These are phyloP conservation scores for Mustela lutreola DNA, from an alignment of 2,113 vertebrate species.

Conservation along the genomic window DNA sequence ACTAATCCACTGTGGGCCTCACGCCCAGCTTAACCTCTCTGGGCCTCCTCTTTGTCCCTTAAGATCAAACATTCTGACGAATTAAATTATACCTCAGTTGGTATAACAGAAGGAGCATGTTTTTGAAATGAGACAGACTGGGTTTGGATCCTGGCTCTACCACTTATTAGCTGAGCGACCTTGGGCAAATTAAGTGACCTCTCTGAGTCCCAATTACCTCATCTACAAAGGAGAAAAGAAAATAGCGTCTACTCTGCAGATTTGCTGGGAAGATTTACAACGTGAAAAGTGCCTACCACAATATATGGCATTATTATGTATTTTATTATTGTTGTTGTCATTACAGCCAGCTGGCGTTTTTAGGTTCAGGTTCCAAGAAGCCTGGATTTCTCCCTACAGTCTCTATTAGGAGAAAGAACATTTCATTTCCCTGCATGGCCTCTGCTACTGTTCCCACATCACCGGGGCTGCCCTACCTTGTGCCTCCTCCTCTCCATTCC, in stretches of 20 bases:
- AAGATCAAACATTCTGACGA: background rate
- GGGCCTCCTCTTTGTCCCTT: background rate
- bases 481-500: background rate
- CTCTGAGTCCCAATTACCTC: background rate
- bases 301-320: background rate
- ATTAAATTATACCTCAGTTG: background rate
- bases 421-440: background rate
- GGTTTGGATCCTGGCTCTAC: constrained; percentile 10
- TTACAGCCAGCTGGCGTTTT: background rate
- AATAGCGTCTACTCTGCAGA: background rate
- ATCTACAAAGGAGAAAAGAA: background rate
- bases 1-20: background rate
- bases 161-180: constrained; percentile 9
- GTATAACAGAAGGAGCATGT: background rate
- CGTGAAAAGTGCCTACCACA: background rate
- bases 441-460: background rate
- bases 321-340: background rate
- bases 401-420: background rate
- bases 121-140: background rate
- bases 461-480: background rate
- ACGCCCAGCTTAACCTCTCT: background rate
- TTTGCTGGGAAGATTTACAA: background rate
- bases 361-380: constrained; percentile 7
- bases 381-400: background rate
- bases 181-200: background rate